Conservation (phyloP, 2,113 vertebrate genomes). For the Delphinus delphis region DNA sequence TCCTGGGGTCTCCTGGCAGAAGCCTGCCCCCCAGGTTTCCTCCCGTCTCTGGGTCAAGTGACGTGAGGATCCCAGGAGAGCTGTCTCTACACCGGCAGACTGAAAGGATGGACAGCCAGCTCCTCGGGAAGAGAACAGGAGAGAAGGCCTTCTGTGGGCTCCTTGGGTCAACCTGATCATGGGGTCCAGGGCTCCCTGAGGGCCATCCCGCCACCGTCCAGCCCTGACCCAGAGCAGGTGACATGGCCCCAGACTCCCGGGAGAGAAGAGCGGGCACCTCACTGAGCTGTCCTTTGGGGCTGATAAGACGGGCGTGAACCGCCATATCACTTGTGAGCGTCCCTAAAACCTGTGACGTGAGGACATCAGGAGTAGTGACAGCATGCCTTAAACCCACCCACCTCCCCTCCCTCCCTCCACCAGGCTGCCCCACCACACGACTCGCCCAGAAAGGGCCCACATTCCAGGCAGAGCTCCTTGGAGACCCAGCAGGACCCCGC, state of each 20-base stretch:
- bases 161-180: rapidly evolving
- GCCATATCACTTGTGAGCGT: rapidly evolving
- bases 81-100: neutral
- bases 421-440: rapidly evolving
- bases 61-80: neutral
- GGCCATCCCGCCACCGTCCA: neutral
- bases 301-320: rapidly evolving
- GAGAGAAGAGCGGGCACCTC: neutral
- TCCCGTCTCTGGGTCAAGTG: neutral
- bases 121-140: neutral
- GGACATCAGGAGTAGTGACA: rapidly evolving
- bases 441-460: rapidly evolving
- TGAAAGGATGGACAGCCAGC: rapidly evolving
- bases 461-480: rapidly evolving
- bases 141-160: neutral
- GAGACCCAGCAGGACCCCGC: rapidly evolving
- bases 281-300: neutral
- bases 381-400: rapidly evolving
- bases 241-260: rapidly evolving
- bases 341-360: rapidly evolving
- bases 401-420: neutral
- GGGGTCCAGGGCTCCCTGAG: rapidly evolving
- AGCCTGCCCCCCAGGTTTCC: too few species aligned
- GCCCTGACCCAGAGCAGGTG: neutral
- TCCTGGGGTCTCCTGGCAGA: neutral